These are phyloP conservation scores for Pavo muticus DNA, from an alignment of 2,113 vertebrate genomes.

Conservation along the genomic window DNA sequence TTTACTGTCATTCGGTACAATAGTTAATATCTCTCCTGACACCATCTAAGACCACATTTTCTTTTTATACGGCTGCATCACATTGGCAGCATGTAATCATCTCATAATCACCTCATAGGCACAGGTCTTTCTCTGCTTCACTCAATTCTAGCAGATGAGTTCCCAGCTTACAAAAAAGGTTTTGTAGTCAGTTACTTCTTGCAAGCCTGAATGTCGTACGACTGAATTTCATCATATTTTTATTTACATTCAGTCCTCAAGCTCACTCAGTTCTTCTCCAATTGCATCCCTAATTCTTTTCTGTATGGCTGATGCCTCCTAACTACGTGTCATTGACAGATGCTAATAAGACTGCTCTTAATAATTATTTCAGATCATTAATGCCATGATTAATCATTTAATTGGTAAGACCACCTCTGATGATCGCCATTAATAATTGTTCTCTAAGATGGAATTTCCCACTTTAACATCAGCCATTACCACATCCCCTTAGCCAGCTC, in stretches of 20 bases:
- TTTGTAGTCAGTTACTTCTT: background rate
- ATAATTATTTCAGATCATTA: background rate
- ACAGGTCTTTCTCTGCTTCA: slow-evolving; percentile 15
- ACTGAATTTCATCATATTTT: background rate
- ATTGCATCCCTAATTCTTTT: background rate
- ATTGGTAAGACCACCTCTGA: background rate
- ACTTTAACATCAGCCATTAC: background rate
- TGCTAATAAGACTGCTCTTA: background rate
- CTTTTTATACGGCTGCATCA: slow-evolving; percentile 23
- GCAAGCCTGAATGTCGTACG: background rate
- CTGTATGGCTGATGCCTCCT: background rate
- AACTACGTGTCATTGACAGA: background rate
- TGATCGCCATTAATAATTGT: background rate
- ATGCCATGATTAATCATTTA: background rate
- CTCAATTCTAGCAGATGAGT: background rate
- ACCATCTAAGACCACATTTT: background rate
- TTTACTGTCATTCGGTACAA: background rate
- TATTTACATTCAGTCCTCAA: background rate
- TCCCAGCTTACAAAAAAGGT: background rate
- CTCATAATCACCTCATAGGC: slow-evolving; percentile 9
- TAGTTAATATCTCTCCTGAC: background rate
- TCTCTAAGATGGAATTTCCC: background rate
- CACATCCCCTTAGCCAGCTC: background rate
- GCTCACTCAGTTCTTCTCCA: background rate
- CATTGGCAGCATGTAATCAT: slow-evolving; percentile 21